Percentiles rank a stretch among this genome's conserved stretches.
Conservation (phyloP, 1,140 invertebrate species). For the Trachelipus rathkii region DNA sequence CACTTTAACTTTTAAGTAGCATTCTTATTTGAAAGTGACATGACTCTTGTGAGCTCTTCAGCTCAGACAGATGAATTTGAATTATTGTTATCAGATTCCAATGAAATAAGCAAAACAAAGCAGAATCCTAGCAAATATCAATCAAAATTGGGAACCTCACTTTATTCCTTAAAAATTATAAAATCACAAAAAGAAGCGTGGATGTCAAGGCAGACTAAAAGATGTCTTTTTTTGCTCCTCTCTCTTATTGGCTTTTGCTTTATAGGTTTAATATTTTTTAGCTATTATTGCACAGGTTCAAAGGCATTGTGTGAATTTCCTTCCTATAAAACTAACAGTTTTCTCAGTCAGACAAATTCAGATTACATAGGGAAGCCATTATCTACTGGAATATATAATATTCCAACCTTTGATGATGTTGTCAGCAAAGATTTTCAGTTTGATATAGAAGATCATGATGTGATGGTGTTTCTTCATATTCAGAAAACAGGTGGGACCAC, state of each 20-base stretch:
- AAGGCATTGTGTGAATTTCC: not conserved
- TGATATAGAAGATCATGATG: slow-evolving; percentile 75
- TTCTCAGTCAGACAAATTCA: slow-evolving; percentile 50
- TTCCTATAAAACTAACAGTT: slow-evolving; percentile 47
- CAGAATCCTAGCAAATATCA: not conserved
- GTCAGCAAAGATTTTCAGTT: slow-evolving; percentile 79
- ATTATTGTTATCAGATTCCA: not conserved
- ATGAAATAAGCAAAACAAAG: not conserved
- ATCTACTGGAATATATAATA: slow-evolving; percentile 53
- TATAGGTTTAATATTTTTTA: slow-evolving; percentile 76
- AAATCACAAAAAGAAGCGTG: slow-evolving; percentile 24
- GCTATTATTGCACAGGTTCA: slow-evolving; percentile 63
- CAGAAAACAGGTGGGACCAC: slow-evolving; percentile 94
- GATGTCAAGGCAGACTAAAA: slow-evolving; percentile 37
- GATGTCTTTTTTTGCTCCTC: slow-evolving; percentile 37
- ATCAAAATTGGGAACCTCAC: not conserved
- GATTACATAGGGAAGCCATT: slow-evolving; percentile 48
- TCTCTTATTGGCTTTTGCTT: slow-evolving; percentile 49
- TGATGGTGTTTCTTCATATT: slow-evolving; percentile 97
- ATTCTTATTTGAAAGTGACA: not conserved
- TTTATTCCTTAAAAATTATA: not conserved
- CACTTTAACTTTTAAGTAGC: not conserved
- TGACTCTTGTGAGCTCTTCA: not conserved
- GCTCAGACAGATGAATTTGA: slow-evolving; percentile 1
- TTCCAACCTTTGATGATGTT: slow-evolving; percentile 73